phyloP scores from a whole-genome alignment of 2,797 vertebrate species.

The Characodon lateralis region DNA sequence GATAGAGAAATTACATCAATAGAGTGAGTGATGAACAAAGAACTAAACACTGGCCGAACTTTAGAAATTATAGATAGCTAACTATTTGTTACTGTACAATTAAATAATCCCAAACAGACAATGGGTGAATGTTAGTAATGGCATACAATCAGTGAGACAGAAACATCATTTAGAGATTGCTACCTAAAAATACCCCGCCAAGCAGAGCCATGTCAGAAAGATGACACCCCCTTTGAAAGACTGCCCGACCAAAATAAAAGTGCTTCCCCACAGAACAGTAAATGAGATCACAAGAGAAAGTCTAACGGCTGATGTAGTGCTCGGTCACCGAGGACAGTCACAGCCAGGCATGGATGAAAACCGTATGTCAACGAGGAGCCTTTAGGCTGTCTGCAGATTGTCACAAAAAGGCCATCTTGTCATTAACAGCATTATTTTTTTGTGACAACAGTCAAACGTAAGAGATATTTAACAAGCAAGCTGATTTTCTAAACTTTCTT shows the following conservation, averaged over 20 bases:
- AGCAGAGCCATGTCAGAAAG: constrained; percentile 71
- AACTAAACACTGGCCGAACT: constrained; percentile 5
- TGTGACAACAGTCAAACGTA: background rate
- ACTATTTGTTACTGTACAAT: background rate
- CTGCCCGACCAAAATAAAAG: constrained; percentile 79
- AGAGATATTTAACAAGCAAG: background rate
- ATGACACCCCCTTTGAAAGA: constrained; percentile 72
- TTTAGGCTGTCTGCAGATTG: constrained; percentile 37
- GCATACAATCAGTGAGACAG: constrained; percentile 43
- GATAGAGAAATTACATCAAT: constrained; percentile 13
- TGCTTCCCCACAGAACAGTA: constrained; percentile 72
- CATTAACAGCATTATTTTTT: background rate
- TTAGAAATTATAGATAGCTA: background rate
- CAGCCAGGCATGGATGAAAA: constrained; percentile 35
- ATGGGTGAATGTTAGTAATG: constrained; percentile 37
- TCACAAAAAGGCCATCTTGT: constrained; percentile 22
- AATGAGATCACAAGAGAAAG: constrained; percentile 71
- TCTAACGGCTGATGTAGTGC: constrained; percentile 64
- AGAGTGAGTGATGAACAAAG: background rate
- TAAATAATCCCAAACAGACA: constrained; percentile 18
- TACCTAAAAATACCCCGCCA: constrained; percentile 69
- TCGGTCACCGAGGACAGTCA: constrained; percentile 56
- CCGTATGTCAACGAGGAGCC: constrained; percentile 25
- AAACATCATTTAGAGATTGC: constrained; percentile 56
- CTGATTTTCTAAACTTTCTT: background rate